Percentiles rank a stretch among this genome's conserved stretches.
Evolutionary conservation across 1,140 invertebrate species (phyloP).

Genomic region (Drosophila tristis): DNA sequence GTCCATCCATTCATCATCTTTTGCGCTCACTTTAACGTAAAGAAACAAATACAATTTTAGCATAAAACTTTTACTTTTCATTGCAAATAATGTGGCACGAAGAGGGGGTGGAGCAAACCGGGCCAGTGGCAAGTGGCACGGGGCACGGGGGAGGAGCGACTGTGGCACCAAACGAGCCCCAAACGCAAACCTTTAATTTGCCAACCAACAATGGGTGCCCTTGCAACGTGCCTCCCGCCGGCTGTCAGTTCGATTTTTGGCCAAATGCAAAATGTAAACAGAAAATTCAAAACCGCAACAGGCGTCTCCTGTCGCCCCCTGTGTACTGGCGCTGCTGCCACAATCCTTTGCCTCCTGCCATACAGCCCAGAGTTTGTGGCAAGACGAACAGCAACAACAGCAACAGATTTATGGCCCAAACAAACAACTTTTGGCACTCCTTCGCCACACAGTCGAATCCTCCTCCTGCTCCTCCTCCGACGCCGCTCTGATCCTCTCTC

Average conservation of each 20-base stretch:
- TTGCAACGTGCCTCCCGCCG: not conserved
- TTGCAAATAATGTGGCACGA: slow-evolving; percentile 27
- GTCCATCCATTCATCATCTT: slow-evolving; percentile 9
- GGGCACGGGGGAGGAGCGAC: not conserved
- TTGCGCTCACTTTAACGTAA: not conserved
- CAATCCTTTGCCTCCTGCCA: slow-evolving; percentile 32
- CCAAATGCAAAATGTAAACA: slow-evolving; percentile 29
- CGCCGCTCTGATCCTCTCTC: not conserved
- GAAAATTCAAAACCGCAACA: slow-evolving; percentile 22
- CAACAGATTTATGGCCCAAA: slow-evolving; percentile 40
- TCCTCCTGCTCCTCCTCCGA: not conserved
- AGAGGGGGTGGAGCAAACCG: not conserved
- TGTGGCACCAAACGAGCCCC: not conserved
- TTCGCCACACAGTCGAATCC: not conserved
- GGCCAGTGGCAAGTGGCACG: not conserved
- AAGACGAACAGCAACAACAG: slow-evolving; percentile 13
- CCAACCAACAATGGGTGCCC: not conserved
- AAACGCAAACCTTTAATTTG: slow-evolving; percentile 31
- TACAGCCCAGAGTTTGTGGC: not conserved
- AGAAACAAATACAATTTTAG: slow-evolving; percentile 24
- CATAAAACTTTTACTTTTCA: slow-evolving; percentile 46
- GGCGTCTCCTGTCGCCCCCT: not conserved
- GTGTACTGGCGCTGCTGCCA: not conserved
- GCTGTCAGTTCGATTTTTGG: slow-evolving; percentile 6
- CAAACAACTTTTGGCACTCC: slow-evolving; percentile 33